Conservation (phyloP, 2,888 invertebrate genomes). For the Gisinianus flammeolus region DNA sequence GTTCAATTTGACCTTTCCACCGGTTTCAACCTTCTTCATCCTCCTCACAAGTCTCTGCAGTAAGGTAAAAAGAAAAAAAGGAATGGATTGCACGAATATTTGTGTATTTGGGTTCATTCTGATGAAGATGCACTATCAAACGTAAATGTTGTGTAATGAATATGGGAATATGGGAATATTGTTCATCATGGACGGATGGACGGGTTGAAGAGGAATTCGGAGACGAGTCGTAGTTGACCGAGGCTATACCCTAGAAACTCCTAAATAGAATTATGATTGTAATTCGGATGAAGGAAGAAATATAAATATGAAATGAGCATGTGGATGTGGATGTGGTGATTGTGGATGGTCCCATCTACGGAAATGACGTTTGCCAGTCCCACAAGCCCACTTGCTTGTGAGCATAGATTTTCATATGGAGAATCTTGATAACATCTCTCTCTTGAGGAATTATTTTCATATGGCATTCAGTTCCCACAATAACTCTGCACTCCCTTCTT, state of each 20-base stretch:
- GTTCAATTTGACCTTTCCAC: background rate
- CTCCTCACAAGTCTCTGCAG: background rate
- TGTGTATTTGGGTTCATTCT: background rate
- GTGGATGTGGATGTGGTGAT: too few species aligned
- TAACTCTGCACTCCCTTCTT: background rate
- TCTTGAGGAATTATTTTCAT: conserved; percentile 2
- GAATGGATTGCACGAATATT: background rate
- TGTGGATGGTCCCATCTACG: too few species aligned
- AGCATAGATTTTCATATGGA: background rate
- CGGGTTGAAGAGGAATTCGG: background rate
- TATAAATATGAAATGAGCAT: too few species aligned
- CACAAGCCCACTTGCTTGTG: too few species aligned
- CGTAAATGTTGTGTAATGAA: background rate
- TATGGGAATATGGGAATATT: background rate
- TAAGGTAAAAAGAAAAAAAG: background rate
- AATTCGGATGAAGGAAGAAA: background rate
- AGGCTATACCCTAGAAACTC: too few species aligned
- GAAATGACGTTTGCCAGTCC: too few species aligned
- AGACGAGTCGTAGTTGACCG: background rate
- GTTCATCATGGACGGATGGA: background rate
- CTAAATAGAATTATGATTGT: background rate
- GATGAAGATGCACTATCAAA: background rate
- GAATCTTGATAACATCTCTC: conserved; percentile 19
- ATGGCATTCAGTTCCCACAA: conserved; percentile 21
- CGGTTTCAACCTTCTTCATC: background rate